These are phyloP conservation scores for Trichogramma evanescens DNA, from an alignment of 2,888 invertebrate genomes.

Conservation along the genomic window DNA sequence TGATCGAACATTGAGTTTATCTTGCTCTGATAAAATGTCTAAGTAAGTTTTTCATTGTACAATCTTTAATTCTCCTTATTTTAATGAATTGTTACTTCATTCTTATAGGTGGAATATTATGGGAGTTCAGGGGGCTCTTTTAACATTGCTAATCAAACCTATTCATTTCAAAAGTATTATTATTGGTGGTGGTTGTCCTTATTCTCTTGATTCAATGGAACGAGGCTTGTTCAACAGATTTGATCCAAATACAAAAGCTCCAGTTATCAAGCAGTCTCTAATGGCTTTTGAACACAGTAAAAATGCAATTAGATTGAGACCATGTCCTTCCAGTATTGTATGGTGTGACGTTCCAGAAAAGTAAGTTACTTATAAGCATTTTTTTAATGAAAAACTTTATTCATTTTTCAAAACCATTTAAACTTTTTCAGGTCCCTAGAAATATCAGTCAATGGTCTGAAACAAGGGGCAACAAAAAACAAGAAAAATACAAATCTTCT, in stretches of 20 bases:
- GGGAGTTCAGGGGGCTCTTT: slow-evolving; percentile 77
- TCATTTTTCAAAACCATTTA: not conserved
- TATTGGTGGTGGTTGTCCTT: slow-evolving; percentile 63
- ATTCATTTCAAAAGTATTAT: slow-evolving; percentile 66
- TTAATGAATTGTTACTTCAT: slow-evolving; percentile 4
- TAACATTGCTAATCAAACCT: slow-evolving; percentile 62
- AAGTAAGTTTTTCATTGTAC: slow-evolving; percentile 31
- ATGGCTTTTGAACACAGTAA: slow-evolving; percentile 47
- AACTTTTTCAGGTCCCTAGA: slow-evolving; percentile 55
- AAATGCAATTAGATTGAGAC: slow-evolving; percentile 42
- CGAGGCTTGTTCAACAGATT: slow-evolving; percentile 51
- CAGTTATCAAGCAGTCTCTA: slow-evolving; percentile 40
- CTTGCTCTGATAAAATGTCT: slow-evolving; percentile 90
- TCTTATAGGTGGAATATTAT: slow-evolving; percentile 68
- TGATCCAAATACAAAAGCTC: slow-evolving; percentile 23
- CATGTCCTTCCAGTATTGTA: slow-evolving; percentile 57
- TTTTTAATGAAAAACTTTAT: not conserved
- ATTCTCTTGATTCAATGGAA: slow-evolving; percentile 54
- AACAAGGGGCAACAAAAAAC: slow-evolving; percentile 72
- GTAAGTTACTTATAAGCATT: slow-evolving; percentile 33
- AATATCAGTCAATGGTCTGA: slow-evolving; percentile 70
- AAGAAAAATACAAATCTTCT: slow-evolving; percentile 52
- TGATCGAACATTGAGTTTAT: slow-evolving; percentile 78
- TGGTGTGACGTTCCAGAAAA: slow-evolving; percentile 52
- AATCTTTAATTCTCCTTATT: slow-evolving; percentile 2